These are phyloP conservation scores for Poliocrania exsul DNA, from an alignment of 2,797 vertebrate species.

Conservation along the genomic window DNA sequence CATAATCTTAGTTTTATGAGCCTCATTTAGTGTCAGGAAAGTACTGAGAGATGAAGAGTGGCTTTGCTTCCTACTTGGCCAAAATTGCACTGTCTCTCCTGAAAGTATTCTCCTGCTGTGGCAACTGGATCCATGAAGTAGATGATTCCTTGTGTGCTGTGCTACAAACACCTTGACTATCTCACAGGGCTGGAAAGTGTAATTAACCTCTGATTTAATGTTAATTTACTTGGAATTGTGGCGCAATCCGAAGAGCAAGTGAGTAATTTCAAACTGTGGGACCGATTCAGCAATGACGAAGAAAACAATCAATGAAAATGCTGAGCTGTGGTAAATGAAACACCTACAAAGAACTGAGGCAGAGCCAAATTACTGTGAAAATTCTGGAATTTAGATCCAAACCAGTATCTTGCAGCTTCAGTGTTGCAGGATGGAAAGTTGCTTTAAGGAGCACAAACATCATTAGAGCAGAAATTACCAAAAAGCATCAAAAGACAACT, in stretches of 20 bases:
- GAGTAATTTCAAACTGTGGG: background rate
- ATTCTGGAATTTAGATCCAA: background rate
- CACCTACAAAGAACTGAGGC: background rate
- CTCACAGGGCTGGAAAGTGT: background rate
- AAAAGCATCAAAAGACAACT: background rate
- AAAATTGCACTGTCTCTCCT: background rate
- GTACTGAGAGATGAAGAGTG: background rate
- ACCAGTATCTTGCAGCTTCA: rapidly evolving
- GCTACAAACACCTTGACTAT: background rate
- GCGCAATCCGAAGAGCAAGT: background rate
- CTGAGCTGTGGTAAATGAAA: background rate
- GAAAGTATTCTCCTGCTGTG: background rate
- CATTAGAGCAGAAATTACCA: background rate
- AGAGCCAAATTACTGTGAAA: background rate
- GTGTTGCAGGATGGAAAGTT: background rate
- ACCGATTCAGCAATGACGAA: background rate
- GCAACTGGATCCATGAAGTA: background rate
- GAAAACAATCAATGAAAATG: background rate
- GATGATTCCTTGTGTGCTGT: background rate
- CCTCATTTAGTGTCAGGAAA: background rate
- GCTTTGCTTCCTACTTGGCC: background rate
- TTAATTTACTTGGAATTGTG: background rate
- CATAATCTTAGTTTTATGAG: background rate
- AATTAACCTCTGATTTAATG: background rate
- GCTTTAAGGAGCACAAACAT: background rate